Base-by-base conservation (phyloP, 2,797 vertebrate genomes). In the Cyprinella venusta region DNA sequence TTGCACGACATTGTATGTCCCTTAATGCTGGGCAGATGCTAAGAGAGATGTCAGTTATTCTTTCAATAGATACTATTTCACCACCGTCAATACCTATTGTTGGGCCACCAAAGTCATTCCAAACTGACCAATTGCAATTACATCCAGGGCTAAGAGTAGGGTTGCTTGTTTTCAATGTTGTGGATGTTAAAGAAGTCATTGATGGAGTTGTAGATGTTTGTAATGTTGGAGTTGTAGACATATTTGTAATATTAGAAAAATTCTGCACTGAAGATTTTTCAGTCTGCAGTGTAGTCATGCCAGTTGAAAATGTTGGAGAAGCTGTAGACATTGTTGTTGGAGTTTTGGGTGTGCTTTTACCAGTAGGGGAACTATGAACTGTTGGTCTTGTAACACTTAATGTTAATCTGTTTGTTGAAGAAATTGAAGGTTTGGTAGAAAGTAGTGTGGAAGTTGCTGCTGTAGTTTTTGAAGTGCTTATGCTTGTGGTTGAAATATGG, bases 81-180 rank as follows among this genome's bases (percentile, higher is more conserved):
- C 89, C 89, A 36, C 89, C 89, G 21, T 87, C 21, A 42, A 77
- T 84, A 26, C 86, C 88, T 45, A 65, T 0, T 52, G 88, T 87
- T 12, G 87, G 83, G 1, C 80, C 33, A 1, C 72, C 84, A 10
- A 83, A 18, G 79, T 85, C 86, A 0, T 87, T 82, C 89, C 88
- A 91, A 0, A 79, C 19, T 83, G 56, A 19, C 76, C 71, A 74
- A 54, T 74, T 8, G 21, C 71, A 74, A 12, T 13, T 63, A 65
- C 40, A 45, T 5, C 10, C 21, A 45, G 76, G 56, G 6, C n/a
- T 26, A 26, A 3, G 8, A n/a, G 38, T 19, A 6, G 30, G 6
- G 6, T 6, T 10, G 8, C 30, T 30, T 8, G 63, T 68, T 26
- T 6, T 15, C 0, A 70, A 13, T 24, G 26, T 50, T 4, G 64